A percentile compares a stretch with the other conserved stretches of the same genome.
Conservation (phyloP, 2,797 vertebrate species). For the Gambusia yucatana region DNA sequence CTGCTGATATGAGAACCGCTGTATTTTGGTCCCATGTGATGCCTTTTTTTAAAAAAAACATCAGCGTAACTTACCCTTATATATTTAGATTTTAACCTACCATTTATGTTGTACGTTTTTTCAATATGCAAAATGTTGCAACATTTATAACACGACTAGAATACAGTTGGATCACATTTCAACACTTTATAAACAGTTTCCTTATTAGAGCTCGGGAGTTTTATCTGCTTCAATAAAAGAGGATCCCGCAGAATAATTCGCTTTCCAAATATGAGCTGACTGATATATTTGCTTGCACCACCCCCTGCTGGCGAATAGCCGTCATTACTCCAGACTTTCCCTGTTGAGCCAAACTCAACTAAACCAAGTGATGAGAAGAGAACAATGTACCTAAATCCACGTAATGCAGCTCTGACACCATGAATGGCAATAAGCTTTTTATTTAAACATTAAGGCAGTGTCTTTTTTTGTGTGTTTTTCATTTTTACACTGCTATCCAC, state of each 20-base stretch:
- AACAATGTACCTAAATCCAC: background rate
- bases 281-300: background rate
- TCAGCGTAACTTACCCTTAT: background rate
- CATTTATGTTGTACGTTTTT: background rate
- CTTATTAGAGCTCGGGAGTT: background rate
- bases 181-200: background rate
- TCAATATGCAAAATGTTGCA: background rate
- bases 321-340: background rate
- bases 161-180: background rate
- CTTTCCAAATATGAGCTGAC: background rate
- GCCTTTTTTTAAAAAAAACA: background rate
- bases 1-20: background rate
- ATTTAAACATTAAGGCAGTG: constrained; percentile 89
- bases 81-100: background rate
- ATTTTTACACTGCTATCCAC: constrained; percentile 87
- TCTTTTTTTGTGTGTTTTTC: constrained; percentile 66
- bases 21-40: background rate
- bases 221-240: background rate
- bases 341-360: background rate
- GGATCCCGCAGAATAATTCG: background rate
- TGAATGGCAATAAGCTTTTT: constrained; percentile 88
- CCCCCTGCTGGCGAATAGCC: constrained; percentile 13
- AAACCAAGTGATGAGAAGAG: no score
- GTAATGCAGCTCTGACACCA: constrained; percentile 42
- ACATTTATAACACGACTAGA: background rate